phyloP scores from a whole-genome alignment of 2,113 vertebrate genomes.

The Dicaeum eximium region DNA sequence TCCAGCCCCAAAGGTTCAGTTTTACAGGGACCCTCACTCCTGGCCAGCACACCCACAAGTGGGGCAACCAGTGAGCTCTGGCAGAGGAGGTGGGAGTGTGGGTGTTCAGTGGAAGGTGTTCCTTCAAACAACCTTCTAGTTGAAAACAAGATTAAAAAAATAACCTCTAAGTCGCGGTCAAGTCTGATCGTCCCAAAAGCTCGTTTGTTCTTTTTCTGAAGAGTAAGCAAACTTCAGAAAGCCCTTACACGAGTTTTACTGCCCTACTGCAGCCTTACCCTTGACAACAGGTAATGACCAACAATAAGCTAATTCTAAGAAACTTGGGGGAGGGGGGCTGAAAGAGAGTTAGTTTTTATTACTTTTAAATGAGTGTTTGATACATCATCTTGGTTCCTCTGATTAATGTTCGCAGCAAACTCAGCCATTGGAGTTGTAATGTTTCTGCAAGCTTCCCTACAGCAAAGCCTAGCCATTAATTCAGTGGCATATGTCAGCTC shows the following conservation, averaged over 20 bases:
- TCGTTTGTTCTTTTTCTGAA: conserved; percentile 2
- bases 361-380: conserved; percentile 78
- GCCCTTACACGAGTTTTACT: conserved; percentile 40
- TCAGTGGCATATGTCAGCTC: conserved; percentile 84
- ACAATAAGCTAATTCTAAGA: conserved; percentile 74
- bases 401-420: conserved; percentile 79
- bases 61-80: fast-evolving
- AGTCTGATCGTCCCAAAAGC: neutral
- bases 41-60: fast-evolving
- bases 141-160: conserved; percentile 6
- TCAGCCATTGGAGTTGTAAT: conserved; percentile 75
- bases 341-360: conserved; percentile 69
- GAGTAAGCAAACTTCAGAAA: conserved; percentile 49
- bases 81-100: neutral
- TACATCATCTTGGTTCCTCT: conserved; percentile 76
- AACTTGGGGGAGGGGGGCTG: conserved; percentile 34
- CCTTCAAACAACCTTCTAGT: conserved; percentile 18
- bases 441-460: conserved; percentile 77
- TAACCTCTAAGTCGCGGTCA: neutral
- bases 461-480: conserved; percentile 81
- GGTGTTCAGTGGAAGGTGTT: neutral
- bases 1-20: neutral
- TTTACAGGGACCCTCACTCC: neutral
- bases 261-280: conserved; percentile 50
- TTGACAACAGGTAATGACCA: conserved; percentile 73